A percentile compares a stretch with the other conserved stretches of the same genome.
phyloP scores from a whole-genome alignment of 2,888 invertebrate species.

The Dryomyza anilis region DNA sequence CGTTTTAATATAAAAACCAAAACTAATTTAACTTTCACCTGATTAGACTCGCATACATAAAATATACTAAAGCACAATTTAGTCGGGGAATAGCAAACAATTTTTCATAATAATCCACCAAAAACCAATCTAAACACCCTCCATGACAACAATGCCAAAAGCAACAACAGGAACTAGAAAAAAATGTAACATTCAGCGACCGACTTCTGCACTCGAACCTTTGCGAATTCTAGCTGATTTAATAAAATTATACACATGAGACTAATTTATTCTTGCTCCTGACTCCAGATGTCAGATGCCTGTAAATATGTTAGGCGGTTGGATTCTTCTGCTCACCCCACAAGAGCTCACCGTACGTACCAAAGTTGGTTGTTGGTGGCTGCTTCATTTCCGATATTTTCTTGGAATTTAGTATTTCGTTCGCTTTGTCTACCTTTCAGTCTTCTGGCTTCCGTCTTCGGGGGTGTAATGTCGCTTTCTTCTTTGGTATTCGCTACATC shows the following conservation, averaged over 20 bases:
- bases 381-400: no score
- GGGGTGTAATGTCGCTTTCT: no score
- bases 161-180: slow-evolving; percentile 7
- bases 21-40: slow-evolving; percentile 23
- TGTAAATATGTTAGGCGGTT: no score
- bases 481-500: background rate
- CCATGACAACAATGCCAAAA: slow-evolving; percentile 16
- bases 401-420: no score
- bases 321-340: no score
- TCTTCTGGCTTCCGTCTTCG: background rate
- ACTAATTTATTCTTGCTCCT: slow-evolving; percentile 56
- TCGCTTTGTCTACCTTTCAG: background rate
- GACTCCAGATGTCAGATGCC: background rate
- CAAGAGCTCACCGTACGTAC: background rate
- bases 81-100: slow-evolving; percentile 33
- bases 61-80: slow-evolving; percentile 9
- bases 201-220: slow-evolving; percentile 37
- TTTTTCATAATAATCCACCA: slow-evolving; percentile 51
- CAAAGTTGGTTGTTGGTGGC: background rate
- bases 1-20: background rate
- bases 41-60: slow-evolving; percentile 9
- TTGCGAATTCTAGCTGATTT: slow-evolving; percentile 61
- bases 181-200: slow-evolving; percentile 24
- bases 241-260: slow-evolving; percentile 60
- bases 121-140: slow-evolving; percentile 43